These are phyloP conservation scores for Hippocampus mohnikei DNA, from an alignment of 2,113 vertebrate genomes.

Conservation along the genomic window DNA sequence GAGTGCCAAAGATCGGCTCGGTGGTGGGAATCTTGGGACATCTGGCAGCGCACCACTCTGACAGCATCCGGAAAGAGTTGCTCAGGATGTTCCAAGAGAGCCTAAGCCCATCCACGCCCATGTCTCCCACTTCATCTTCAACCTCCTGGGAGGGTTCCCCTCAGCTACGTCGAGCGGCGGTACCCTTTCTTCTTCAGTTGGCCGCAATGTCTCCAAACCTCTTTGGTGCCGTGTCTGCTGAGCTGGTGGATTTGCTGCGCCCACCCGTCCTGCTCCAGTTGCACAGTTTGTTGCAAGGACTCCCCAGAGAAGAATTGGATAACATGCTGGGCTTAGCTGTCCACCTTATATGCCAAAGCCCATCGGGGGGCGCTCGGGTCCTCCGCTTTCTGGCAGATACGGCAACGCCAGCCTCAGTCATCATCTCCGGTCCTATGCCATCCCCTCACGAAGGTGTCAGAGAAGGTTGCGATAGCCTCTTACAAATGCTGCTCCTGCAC, in stretches of 20 bases:
- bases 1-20: constrained; percentile 88
- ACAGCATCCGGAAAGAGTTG: constrained; percentile 88
- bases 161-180: constrained; percentile 79
- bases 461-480: constrained; percentile 86
- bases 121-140: constrained; percentile 60
- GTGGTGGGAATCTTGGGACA: constrained; percentile 93
- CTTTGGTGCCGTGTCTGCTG: constrained; percentile 80
- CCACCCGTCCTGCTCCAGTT: constrained; percentile 84
- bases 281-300: constrained; percentile 77
- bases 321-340: constrained; percentile 83
- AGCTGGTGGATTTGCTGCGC: constrained; percentile 84
- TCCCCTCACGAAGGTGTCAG: constrained; percentile 84
- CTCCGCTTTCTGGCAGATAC: constrained; percentile 86
- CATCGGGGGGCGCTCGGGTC: constrained; percentile 79
- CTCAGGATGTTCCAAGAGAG: constrained; percentile 91
- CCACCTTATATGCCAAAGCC: constrained; percentile 88
- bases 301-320: constrained; percentile 85
- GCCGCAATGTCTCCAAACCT: constrained; percentile 86
- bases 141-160: constrained; percentile 71
- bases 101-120: constrained; percentile 59
- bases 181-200: constrained; percentile 89
- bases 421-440: constrained; percentile 77
- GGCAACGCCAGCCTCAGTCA: constrained; percentile 86
- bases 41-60: constrained; percentile 82
- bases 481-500: constrained; percentile 86